These are phyloP conservation scores for Darevskia nairensis DNA, from an alignment of 2,797 vertebrate genomes.

Conservation along the genomic window DNA sequence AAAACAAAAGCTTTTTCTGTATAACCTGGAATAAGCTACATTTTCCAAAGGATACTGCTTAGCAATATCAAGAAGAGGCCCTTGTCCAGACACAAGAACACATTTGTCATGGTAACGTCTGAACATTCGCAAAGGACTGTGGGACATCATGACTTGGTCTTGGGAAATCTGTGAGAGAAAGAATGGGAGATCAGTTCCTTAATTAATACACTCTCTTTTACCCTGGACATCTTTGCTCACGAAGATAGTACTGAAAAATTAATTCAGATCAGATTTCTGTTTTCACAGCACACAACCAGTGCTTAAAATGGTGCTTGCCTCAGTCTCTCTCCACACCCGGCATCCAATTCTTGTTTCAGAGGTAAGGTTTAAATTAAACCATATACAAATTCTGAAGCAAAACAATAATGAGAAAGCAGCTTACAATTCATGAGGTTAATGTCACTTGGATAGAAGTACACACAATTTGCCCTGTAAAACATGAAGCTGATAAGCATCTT, in stretches of 20 bases:
- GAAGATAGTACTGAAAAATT: neutral
- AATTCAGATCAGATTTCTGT: neutral
- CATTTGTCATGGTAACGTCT: slow-evolving; percentile 86
- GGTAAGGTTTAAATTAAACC: neutral
- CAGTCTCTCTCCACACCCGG: neutral
- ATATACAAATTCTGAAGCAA: neutral
- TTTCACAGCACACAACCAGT: neutral
- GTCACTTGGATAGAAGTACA: neutral
- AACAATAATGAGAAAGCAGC: neutral
- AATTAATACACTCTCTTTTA: neutral
- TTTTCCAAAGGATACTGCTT: slow-evolving; percentile 85
- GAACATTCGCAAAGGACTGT: slow-evolving; percentile 88
- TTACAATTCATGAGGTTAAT: neutral
- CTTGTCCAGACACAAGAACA: slow-evolving; percentile 90
- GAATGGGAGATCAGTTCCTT: slow-evolving; percentile 21
- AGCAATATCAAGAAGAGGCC: slow-evolving; percentile 87
- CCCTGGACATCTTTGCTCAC: neutral
- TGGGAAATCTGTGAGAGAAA: slow-evolving; percentile 80
- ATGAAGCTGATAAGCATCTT: neutral
- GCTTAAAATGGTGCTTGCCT: neutral
- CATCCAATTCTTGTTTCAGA: neutral
- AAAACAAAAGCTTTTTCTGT: neutral
- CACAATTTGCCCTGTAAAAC: neutral
- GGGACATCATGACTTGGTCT: slow-evolving; percentile 90
- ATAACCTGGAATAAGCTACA: neutral